Evolutionary conservation across 1,140 invertebrate species (phyloP).

Genomic region (Brachystomella parvula): DNA sequence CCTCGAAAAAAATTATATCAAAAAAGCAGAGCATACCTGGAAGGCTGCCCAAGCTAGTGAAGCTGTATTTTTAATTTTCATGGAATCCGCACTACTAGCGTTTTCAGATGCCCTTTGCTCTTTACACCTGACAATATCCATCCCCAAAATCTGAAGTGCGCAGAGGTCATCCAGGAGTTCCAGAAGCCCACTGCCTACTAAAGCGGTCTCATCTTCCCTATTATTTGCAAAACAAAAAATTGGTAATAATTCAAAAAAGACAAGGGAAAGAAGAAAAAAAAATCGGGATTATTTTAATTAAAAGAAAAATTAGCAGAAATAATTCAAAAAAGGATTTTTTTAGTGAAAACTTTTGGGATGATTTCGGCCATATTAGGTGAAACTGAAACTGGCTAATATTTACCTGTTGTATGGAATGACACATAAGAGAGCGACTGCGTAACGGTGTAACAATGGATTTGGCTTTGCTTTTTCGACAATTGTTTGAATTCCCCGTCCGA

Average conservation of each 20-base stretch:
- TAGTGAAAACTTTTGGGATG: no score
- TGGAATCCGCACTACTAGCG: no score
- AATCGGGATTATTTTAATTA: no score
- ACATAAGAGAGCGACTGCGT: conserved; percentile 6
- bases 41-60: conserved; percentile 21
- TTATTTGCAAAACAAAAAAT: not conserved
- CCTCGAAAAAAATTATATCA: not conserved
- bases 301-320: no score
- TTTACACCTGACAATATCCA: no score
- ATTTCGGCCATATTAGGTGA: no score
- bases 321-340: no score
- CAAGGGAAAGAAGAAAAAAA: no score
- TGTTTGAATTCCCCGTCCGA: not conserved
- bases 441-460: conserved; percentile 10
- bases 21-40: conserved; percentile 13
- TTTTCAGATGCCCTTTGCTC: no score
- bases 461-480: conserved; percentile 1
- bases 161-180: conserved; percentile 15
- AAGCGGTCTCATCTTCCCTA: not conserved
- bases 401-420: conserved; percentile 11
- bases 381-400: no score
- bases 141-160: not conserved
- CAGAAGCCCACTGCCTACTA: conserved; percentile 16
- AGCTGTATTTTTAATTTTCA: no score
- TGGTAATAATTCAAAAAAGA: not conserved